These are phyloP conservation scores for Heterotilapia buettikoferi DNA, from an alignment of 2,113 vertebrate species.

Conservation along the genomic window DNA sequence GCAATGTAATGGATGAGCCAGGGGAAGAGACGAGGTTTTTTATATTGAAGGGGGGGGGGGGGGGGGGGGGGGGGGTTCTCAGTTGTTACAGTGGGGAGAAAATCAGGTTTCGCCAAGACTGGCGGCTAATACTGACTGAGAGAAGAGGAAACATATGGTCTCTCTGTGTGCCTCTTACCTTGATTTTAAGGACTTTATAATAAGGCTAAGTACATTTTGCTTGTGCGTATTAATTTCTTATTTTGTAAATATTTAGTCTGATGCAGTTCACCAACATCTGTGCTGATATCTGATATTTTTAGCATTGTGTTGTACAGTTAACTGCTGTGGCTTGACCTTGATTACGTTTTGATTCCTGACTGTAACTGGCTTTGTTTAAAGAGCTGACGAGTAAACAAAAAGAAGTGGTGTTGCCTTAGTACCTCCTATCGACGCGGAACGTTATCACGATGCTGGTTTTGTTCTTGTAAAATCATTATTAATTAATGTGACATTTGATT, in stretches of 20 bases:
- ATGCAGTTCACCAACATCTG: background rate
- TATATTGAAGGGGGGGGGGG: no score
- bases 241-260: background rate
- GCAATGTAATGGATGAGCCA: no score
- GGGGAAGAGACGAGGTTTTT: no score
- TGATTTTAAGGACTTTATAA: background rate
- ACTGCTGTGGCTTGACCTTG: background rate
- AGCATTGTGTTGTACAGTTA: background rate
- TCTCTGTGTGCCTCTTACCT: background rate
- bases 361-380: slow-evolving; percentile 6
- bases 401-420: background rate
- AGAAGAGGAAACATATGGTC: background rate
- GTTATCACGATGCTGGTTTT: background rate
- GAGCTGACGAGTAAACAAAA: background rate
- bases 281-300: background rate
- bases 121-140: background rate
- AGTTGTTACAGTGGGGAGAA: background rate
- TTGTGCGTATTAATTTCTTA: background rate
- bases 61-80: background rate
- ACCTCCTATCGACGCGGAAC: background rate
- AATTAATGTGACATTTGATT: background rate
- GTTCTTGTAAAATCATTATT: background rate
- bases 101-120: background rate
- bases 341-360: background rate
- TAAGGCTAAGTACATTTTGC: background rate